phyloP scores from a whole-genome alignment of 1,140 invertebrate genomes.

The Orchestia grillus region DNA sequence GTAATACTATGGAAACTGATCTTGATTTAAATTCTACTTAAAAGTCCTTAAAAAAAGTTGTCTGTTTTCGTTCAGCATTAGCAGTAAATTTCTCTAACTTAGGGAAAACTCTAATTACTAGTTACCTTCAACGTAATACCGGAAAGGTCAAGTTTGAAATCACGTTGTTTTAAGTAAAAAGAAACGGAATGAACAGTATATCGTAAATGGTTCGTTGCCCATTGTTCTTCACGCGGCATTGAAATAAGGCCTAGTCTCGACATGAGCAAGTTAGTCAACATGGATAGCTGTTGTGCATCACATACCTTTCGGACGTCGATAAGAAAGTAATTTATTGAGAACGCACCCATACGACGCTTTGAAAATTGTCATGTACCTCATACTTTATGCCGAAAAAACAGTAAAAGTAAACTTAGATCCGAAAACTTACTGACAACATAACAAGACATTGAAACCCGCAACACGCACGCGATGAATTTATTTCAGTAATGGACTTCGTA shows the following conservation, averaged over 20 bases:
- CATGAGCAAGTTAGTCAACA: too few species aligned
- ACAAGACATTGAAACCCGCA: background rate
- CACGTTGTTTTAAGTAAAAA: background rate
- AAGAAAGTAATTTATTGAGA: background rate
- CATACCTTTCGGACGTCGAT: background rate
- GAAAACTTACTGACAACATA: background rate
- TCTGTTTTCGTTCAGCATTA: too few species aligned
- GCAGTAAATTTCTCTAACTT: background rate
- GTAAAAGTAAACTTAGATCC: background rate
- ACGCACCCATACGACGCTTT: background rate
- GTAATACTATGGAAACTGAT: too few species aligned
- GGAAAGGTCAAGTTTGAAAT: background rate
- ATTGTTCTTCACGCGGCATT: background rate
- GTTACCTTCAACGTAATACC: background rate
- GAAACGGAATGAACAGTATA: background rate
- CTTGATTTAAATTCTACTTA: too few species aligned
- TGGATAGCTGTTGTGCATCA: background rate
- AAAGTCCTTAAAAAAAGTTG: too few species aligned
- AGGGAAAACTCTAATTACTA: background rate
- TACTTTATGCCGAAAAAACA: background rate
- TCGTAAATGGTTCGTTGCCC: background rate
- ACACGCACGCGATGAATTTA: background rate
- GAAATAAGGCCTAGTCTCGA: background rate
- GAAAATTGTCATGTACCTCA: background rate
- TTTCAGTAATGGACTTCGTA: slow-evolving; percentile 81